Evolutionary conservation across 2,888 invertebrate species (phyloP).

Genomic region (Aphodius sticticus): DNA sequence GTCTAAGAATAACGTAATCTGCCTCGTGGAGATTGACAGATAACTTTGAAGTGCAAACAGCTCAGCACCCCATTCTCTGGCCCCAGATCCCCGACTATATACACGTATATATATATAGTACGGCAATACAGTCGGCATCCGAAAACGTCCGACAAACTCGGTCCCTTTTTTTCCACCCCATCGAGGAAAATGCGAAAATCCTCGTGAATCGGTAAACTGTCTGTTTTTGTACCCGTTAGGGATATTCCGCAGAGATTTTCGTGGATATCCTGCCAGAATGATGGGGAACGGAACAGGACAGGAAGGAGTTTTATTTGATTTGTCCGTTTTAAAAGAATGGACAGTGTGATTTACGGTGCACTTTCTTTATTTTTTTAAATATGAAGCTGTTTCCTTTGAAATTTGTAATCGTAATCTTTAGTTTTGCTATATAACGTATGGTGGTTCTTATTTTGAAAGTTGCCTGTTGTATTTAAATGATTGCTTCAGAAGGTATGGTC

Average conservation of each 20-base stretch:
- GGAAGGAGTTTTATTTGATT: not conserved
- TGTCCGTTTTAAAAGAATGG: not conserved
- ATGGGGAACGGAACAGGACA: not conserved
- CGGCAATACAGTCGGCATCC: not conserved
- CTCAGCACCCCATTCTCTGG: slow-evolving; percentile 36
- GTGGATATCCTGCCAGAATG: not conserved
- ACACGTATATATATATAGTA: not conserved
- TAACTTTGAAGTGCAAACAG: slow-evolving; percentile 57
- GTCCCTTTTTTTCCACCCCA: slow-evolving; percentile 41
- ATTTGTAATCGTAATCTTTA: too few relatives aligned
- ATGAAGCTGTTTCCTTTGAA: too few relatives aligned
- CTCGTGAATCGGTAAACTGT: not conserved
- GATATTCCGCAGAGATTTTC: not conserved
- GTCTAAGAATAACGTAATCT: slow-evolving; percentile 43
- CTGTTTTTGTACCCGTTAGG: slow-evolving; percentile 4
- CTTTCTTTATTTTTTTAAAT: too few relatives aligned
- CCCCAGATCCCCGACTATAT: not conserved
- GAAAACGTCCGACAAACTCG: not conserved
- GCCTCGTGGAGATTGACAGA: slow-evolving; percentile 52
- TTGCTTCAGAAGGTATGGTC: too few relatives aligned
- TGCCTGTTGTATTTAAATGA: too few relatives aligned
- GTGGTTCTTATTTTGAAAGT: too few relatives aligned
- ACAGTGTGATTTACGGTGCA: too few relatives aligned
- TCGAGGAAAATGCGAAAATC: slow-evolving; percentile 23
- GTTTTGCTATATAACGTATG: too few relatives aligned